Percentiles rank a stretch among this genome's conserved stretches.
These are phyloP conservation scores for Amazona guildingii DNA, from an alignment of 2,113 vertebrate genomes.

Conservation along the genomic window DNA sequence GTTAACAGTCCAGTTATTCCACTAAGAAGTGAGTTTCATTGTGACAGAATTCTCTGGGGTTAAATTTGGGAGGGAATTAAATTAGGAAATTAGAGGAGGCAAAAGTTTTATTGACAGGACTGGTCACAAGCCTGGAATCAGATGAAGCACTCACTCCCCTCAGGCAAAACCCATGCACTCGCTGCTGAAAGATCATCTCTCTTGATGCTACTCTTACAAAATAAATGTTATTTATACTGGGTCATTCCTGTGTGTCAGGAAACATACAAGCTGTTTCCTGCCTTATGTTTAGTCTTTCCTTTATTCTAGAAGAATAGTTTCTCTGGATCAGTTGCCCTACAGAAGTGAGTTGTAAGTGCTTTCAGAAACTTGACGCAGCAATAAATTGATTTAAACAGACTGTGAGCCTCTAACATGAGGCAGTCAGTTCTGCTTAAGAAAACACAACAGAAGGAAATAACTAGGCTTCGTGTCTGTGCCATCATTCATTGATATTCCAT, in stretches of 20 bases:
- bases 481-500: neutral
- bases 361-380: neutral
- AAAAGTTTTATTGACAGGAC: constrained; percentile 3
- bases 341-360: neutral
- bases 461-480: neutral
- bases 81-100: neutral
- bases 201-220: neutral
- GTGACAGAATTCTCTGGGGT: neutral
- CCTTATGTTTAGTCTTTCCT: neutral
- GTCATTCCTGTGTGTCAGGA: neutral
- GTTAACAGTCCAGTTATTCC: neutral
- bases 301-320: neutral
- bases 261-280: neutral
- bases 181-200: neutral
- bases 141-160: neutral
- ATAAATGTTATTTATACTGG: neutral
- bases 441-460: neutral
- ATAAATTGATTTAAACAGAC: neutral
- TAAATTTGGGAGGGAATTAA: neutral
- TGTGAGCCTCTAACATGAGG: neutral
- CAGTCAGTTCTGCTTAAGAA: neutral
- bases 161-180: neutral
- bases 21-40: neutral
- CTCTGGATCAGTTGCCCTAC: neutral
- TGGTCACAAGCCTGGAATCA: constrained; percentile 29